A percentile compares a stretch with the other conserved stretches of the same genome.
These are phyloP conservation scores for Chiroxiphia lanceolata DNA, from an alignment of 2,797 vertebrate genomes.

Conservation along the genomic window DNA sequence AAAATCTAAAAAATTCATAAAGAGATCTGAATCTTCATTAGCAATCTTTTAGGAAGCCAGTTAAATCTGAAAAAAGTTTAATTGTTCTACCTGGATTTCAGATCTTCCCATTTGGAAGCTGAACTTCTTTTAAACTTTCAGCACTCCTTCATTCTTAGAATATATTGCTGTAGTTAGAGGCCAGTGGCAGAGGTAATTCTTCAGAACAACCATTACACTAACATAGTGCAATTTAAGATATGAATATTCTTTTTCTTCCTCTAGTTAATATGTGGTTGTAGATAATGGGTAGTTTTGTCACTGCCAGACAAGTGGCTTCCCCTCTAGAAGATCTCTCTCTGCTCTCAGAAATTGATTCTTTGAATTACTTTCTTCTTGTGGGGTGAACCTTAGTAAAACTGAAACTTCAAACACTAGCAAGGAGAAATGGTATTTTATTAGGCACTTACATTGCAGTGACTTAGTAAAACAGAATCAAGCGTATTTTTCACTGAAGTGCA, in stretches of 20 bases:
- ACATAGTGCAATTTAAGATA: neutral
- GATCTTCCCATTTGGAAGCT: neutral
- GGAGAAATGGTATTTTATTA: slow-evolving; percentile 27
- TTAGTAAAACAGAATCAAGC: slow-evolving; percentile 43
- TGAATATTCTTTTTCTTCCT: slow-evolving; percentile 28
- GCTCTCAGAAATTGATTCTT: slow-evolving; percentile 3
- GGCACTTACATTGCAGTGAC: neutral
- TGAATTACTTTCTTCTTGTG: slow-evolving; percentile 23
- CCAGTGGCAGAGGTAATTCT: neutral
- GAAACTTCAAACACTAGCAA: slow-evolving; percentile 44
- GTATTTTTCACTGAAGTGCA: slow-evolving; percentile 41
- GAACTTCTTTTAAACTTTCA: neutral
- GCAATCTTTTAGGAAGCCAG: neutral
- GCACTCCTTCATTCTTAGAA: neutral
- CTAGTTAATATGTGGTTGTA: neutral
- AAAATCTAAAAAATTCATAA: neutral
- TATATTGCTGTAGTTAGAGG: neutral
- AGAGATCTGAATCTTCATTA: neutral
- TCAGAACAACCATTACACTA: neutral
- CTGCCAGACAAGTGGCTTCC: neutral
- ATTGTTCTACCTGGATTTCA: neutral
- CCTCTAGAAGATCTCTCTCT: neutral
- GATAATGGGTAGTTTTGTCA: neutral
- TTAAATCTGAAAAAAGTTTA: neutral
- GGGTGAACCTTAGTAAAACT: slow-evolving; percentile 33